Evolutionary conservation across 2,888 invertebrate species (phyloP).

Genomic region (Endomychus coccineus): DNA sequence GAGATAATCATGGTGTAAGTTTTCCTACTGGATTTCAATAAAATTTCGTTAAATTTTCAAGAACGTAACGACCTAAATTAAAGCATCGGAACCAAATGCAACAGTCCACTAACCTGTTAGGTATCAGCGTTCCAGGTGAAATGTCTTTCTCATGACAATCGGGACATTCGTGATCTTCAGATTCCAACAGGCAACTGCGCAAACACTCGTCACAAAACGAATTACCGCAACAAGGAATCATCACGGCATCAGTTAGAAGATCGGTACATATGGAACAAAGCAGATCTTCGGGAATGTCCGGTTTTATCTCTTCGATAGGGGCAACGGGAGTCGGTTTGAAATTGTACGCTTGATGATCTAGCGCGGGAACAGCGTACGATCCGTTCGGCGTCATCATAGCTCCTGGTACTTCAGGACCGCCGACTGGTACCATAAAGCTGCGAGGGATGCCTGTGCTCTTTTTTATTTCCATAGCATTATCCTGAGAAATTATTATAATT

Average conservation of each 20-base stretch:
- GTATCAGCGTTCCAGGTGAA: slow-evolving; percentile 86
- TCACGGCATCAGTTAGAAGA: slow-evolving; percentile 88
- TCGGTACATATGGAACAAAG: slow-evolving; percentile 89
- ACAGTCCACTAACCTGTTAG: slow-evolving; percentile 59
- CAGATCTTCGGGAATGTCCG: slow-evolving; percentile 84
- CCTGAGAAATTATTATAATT: slow-evolving; percentile 40
- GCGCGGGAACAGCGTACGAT: slow-evolving; percentile 79
- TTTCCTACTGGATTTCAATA: too few relatives aligned
- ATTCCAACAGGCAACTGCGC: slow-evolving; percentile 78
- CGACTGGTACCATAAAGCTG: slow-evolving; percentile 93
- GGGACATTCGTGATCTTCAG: slow-evolving; percentile 92
- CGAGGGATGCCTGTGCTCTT: slow-evolving; percentile 96
- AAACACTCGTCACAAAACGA: slow-evolving; percentile 99
- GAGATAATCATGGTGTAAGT: too few relatives aligned
- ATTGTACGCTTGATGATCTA: slow-evolving; percentile 80
- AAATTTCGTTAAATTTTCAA: neutral
- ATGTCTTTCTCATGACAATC: slow-evolving; percentile 89
- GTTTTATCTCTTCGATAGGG: slow-evolving; percentile 49
- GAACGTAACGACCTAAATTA: neutral
- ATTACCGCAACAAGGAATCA: slow-evolving; percentile 97
- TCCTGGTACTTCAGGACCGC: slow-evolving; percentile 79
- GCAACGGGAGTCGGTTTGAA: slow-evolving; percentile 49
- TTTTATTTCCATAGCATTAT: slow-evolving; percentile 73
- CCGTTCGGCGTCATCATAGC: slow-evolving; percentile 87
- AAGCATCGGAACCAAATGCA: too few relatives aligned